phyloP scores from a whole-genome alignment of 92 coral and sea anemone species.

The Zoanthus sansibaricus region DNA sequence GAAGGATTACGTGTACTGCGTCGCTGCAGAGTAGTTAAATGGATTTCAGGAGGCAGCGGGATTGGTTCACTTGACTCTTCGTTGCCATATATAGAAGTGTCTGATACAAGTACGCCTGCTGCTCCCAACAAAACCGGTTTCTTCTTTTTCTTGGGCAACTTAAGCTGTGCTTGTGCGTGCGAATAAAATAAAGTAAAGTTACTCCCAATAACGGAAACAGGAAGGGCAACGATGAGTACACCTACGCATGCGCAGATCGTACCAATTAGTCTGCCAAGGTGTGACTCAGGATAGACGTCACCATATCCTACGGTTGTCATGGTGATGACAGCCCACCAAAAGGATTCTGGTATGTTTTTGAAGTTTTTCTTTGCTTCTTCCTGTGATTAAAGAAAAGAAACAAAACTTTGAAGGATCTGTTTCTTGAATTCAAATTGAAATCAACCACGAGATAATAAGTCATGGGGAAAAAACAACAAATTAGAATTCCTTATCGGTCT shows the following conservation, averaged over 20 bases:
- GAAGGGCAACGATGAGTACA: slow-evolving; percentile 96
- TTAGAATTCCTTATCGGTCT: too few species aligned
- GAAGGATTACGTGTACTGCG: slow-evolving; percentile 87
- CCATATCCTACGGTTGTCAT: slow-evolving; percentile 99
- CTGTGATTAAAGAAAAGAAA: slow-evolving; percentile 57
- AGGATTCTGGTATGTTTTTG: slow-evolving; percentile 88
- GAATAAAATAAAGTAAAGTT: slow-evolving; percentile 97
- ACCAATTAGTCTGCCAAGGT: slow-evolving; percentile 85
- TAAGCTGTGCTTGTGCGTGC: slow-evolving; percentile 98
- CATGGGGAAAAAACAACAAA: too few species aligned
- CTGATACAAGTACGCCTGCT: slow-evolving; percentile 95
- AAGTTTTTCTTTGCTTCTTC: slow-evolving; percentile 45
- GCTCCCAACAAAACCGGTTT: slow-evolving; percentile 95
- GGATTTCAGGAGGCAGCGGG: slow-evolving; percentile 54
- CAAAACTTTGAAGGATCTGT: background rate
- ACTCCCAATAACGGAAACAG: slow-evolving; percentile 99
- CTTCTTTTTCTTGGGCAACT: slow-evolving; percentile 90
- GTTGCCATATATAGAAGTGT: slow-evolving; percentile 79
- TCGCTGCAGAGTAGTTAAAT: slow-evolving; percentile 56
- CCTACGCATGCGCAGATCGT: slow-evolving; percentile 98
- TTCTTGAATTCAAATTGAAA: background rate
- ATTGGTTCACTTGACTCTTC: slow-evolving; percentile 55
- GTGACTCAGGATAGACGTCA: slow-evolving; percentile 88
- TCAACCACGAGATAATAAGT: background rate
- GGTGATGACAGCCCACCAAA: slow-evolving; percentile 99